Conservation (phyloP, 2,888 invertebrate genomes). For the Rosalia funebris region DNA sequence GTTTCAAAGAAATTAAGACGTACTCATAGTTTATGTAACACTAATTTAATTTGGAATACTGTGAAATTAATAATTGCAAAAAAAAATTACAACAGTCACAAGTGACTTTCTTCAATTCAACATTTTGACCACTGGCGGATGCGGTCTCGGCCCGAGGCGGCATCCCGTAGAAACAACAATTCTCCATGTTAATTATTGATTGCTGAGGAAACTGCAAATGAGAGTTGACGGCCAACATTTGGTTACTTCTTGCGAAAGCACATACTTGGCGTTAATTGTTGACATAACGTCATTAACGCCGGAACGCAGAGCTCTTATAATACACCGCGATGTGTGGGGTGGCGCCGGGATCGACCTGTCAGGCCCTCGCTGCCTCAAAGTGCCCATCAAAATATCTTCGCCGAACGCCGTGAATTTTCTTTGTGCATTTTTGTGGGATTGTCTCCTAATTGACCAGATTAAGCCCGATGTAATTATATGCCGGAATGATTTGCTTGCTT, state of each 20-base stretch:
- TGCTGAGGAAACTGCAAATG: conserved; percentile 48
- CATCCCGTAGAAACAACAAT: conserved; percentile 40
- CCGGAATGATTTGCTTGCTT: too few species aligned
- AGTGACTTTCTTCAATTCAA: too few species aligned
- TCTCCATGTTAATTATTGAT: conserved; percentile 55
- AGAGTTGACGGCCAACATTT: conserved; percentile 55
- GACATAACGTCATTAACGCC: conserved; percentile 57
- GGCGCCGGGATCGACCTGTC: conserved; percentile 17
- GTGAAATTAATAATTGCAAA: too few species aligned
- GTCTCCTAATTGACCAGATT: too few species aligned
- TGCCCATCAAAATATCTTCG: conserved; percentile 15
- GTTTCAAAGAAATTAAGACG: too few species aligned
- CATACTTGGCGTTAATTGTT: conserved; percentile 57
- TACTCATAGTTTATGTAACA: too few species aligned
- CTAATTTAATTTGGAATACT: too few species aligned
- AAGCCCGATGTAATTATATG: too few species aligned
- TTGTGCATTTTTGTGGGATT: too few species aligned
- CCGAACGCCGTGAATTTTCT: neutral
- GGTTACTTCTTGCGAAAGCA: conserved; percentile 55
- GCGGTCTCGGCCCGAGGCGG: neutral
- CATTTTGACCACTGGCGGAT: conserved; percentile 22
- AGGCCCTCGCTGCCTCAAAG: conserved; percentile 5
- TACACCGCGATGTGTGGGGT: conserved; percentile 46
- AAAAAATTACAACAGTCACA: too few species aligned
- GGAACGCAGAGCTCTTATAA: conserved; percentile 49